phyloP scores from a whole-genome alignment of 2,888 invertebrate genomes.

The Cyclophora albipunctata region DNA sequence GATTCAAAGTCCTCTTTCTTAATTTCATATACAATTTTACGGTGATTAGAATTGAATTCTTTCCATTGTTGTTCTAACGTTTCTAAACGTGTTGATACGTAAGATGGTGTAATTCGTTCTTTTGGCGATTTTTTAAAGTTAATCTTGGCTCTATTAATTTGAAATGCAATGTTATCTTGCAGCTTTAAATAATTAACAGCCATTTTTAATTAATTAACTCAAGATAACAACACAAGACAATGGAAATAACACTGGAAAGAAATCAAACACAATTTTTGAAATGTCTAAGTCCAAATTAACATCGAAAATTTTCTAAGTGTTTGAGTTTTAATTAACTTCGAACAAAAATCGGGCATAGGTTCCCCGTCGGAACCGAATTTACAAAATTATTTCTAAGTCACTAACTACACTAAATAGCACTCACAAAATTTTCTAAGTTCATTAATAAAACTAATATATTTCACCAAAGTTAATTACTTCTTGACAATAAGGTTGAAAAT shows the following conservation, averaged over 20 bases:
- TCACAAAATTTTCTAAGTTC: no score
- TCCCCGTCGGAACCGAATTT: background rate
- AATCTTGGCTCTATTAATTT: background rate
- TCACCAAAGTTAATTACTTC: no score
- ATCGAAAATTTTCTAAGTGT: background rate
- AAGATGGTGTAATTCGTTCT: background rate
- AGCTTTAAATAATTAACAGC: background rate
- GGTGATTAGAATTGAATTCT: background rate
- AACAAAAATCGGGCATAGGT: background rate
- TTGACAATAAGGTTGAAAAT: no score
- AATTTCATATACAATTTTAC: background rate
- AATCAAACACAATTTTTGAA: no score
- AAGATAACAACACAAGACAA: no score
- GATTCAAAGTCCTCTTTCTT: background rate
- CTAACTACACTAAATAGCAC: no score
- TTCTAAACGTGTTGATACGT: background rate
- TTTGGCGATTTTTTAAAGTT: background rate
- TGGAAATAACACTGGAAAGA: no score
- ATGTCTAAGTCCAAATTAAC: background rate
- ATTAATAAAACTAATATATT: no score
- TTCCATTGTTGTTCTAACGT: background rate
- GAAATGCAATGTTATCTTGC: background rate
- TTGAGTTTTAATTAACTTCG: background rate
- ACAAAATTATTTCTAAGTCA: no score
- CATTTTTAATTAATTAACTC: background rate